A percentile compares a stretch with the other conserved stretches of the same genome.
phyloP scores from a whole-genome alignment of 2,888 invertebrate genomes.

The Caenorhabditis panamensis region DNA sequence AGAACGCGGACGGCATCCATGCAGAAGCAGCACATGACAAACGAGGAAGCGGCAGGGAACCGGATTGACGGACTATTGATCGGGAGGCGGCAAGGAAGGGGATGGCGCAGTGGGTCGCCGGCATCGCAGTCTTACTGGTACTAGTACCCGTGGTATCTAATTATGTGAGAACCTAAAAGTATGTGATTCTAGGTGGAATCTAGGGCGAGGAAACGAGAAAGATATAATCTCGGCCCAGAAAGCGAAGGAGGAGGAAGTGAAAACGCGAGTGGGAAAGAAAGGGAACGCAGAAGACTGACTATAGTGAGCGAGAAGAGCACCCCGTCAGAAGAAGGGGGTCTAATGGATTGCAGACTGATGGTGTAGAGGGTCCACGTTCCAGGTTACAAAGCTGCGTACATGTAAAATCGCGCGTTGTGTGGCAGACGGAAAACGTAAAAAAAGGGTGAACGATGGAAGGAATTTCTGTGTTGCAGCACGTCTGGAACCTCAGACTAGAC shows the following conservation, averaged over 20 bases:
- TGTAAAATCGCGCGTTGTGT: no score
- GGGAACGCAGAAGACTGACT: not conserved
- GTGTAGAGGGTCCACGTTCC: no score
- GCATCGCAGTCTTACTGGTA: not conserved
- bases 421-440: not conserved
- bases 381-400: no score
- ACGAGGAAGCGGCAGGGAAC: slow-evolving; percentile 32
- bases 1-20: slow-evolving; percentile 5
- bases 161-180: not conserved
- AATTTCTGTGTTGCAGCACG: no score
- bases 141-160: not conserved
- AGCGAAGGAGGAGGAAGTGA: slow-evolving; percentile 7
- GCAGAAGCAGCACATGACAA: slow-evolving; percentile 30
- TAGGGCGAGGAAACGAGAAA: slow-evolving; percentile 20
- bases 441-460: no score
- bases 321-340: no score
- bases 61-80: slow-evolving; percentile 56
- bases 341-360: not conserved
- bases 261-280: not conserved
- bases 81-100: slow-evolving; percentile 29
- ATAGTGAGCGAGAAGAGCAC: not conserved
- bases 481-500: no score
- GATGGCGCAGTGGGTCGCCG: slow-evolving; percentile 17
- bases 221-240: not conserved
- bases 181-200: slow-evolving; percentile 16